Base-by-base conservation (phyloP, 2,113 vertebrate species). In the Callaeas wilsoni region DNA sequence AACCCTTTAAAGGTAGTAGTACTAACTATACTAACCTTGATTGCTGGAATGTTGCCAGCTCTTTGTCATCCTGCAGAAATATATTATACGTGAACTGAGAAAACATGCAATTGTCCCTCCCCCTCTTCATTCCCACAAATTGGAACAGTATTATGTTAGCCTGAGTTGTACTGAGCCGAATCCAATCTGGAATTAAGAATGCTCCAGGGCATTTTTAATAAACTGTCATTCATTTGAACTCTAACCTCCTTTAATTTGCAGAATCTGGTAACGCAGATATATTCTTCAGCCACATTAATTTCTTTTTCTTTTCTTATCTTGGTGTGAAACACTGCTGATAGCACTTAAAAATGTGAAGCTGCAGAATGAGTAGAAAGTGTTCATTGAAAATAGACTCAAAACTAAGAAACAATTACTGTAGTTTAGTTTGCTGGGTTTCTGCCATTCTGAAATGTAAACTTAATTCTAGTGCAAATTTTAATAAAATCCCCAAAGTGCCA, bases 161-260 rank as follows among this genome's bases (percentile, higher is more conserved):
- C 16, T 76, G 91, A 89, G 93, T 56, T 95, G 65, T 87, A 35
- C 52, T 77, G 91, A 97, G 93, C 92, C 19, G 18, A 79, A 85
- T 92, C 73, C 64, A 71, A 71, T 80, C 83, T 95, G 90, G 89
- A 94, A 94, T 91, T 90, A 96, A 88, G 88, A 96, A 67, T 77
- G 75, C 92, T 96, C 77, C 81, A 50, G 69, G 80, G 88, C 84
- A 71, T 92, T 96, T 90, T 94, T 91, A 94, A 95, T 93, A 96
- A 95, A 94, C 84, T 90, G 79, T 90, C 90, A 91, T 55, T 95
- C 95, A 87, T 91, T 95, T 93, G 83, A 93, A 84, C 84, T 92
- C 63, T 89, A 93, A 83, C 68, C 68, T 52, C 25, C 50, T 93
- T 91, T 94, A 80, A 89, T 91, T 96, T 77, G 69, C 76, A 37